Evolutionary conservation across 1,140 invertebrate genomes (phyloP).

Genomic region (Meteorus sp.): DNA sequence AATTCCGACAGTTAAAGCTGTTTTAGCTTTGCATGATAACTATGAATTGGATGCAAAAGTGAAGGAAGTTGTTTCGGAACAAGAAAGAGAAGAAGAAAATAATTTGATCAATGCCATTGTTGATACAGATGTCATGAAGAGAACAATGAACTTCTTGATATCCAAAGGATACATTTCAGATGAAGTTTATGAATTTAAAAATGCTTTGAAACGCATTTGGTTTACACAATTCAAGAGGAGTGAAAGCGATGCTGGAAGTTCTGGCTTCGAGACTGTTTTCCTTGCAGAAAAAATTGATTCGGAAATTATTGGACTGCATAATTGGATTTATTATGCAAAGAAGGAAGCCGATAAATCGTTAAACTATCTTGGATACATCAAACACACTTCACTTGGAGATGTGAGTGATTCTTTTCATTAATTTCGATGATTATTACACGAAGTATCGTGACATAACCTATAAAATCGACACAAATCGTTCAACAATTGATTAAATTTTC

Average conservation of each 20-base stretch:
- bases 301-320: slow-evolving; percentile 64
- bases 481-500: slow-evolving; percentile 11
- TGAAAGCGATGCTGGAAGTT: slow-evolving; percentile 57
- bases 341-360: slow-evolving; percentile 59
- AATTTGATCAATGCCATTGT: slow-evolving; percentile 64
- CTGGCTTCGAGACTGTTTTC: slow-evolving; percentile 66
- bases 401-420: slow-evolving; percentile 45
- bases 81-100: slow-evolving; percentile 62
- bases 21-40: slow-evolving; percentile 55
- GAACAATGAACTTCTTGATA: slow-evolving; percentile 62
- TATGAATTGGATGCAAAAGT: slow-evolving; percentile 58
- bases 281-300: slow-evolving; percentile 63
- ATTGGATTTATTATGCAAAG: slow-evolving; percentile 65
- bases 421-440: background rate
- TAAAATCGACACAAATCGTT: background rate
- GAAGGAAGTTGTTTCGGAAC: slow-evolving; percentile 61
- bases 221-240: slow-evolving; percentile 62
- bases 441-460: background rate
- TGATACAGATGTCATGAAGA: slow-evolving; percentile 63
- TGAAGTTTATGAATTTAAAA: slow-evolving; percentile 58
- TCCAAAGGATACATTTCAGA: slow-evolving; percentile 56
- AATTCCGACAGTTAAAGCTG: slow-evolving; percentile 54
- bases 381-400: slow-evolving; percentile 51
- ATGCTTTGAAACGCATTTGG: slow-evolving; percentile 59
- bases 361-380: slow-evolving; percentile 64